These are phyloP conservation scores for Drosophila histrio DNA, from an alignment of 2,888 invertebrate species.

Conservation along the genomic window DNA sequence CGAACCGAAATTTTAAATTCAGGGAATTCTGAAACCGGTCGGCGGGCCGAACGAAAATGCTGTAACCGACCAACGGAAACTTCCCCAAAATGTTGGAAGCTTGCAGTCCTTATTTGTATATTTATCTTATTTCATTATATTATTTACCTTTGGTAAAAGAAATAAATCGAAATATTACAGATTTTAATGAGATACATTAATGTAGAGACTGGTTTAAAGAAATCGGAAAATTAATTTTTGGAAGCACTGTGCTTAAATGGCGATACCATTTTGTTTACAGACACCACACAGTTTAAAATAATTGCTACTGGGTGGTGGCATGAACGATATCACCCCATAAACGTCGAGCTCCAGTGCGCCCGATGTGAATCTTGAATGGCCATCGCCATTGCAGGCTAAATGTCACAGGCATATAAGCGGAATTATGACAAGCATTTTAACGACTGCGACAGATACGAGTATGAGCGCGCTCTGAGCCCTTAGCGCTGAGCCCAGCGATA, in stretches of 20 bases:
- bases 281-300: slow-evolving; percentile 73
- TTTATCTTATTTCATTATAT: too few species aligned
- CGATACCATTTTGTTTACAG: slow-evolving; percentile 43
- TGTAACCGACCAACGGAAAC: too few species aligned
- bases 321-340: slow-evolving; percentile 25
- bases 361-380: slow-evolving; percentile 53
- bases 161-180: too few species aligned
- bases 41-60: too few species aligned
- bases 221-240: not conserved
- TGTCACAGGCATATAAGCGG: slow-evolving; percentile 79
- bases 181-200: too few species aligned
- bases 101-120: too few species aligned
- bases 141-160: too few species aligned
- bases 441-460: slow-evolving; percentile 66
- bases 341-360: slow-evolving; percentile 43
- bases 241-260: slow-evolving; percentile 35
- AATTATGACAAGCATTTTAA: slow-evolving; percentile 80
- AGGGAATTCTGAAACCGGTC: too few species aligned
- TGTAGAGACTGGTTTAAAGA: not conserved
- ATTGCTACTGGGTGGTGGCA: slow-evolving; percentile 57
- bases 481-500: slow-evolving; percentile 31
- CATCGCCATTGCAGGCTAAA: slow-evolving; percentile 67
- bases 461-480: slow-evolving; percentile 26
- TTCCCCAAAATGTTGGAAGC: too few species aligned
- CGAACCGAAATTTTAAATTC: too few species aligned